These are phyloP conservation scores for Diploptera punctata DNA, from an alignment of 2,888 invertebrate species.

Conservation along the genomic window DNA sequence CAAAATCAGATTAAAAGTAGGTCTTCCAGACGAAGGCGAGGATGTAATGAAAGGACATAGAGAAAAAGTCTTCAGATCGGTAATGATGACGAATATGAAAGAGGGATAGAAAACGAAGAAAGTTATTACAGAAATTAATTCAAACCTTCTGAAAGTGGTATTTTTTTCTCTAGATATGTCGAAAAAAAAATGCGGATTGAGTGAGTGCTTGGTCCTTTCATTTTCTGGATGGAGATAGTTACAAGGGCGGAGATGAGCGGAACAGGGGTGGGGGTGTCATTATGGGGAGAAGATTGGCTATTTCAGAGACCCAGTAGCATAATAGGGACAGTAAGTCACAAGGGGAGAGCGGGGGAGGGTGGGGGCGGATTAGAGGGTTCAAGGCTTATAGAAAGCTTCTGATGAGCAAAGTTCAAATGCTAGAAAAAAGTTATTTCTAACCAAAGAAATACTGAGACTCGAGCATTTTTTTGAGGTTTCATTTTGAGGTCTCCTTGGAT, in stretches of 20 bases:
- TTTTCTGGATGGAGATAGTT: background rate
- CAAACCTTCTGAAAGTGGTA: constrained; percentile 5
- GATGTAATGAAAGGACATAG: background rate
- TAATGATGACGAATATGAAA: constrained; percentile 20
- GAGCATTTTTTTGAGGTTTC: background rate
- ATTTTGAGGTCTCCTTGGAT: background rate
- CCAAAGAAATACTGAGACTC: background rate
- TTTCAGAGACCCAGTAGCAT: constrained; percentile 21
- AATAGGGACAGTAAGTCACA: constrained; percentile 25
- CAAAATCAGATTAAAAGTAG: too few species aligned
- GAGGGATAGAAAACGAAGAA: constrained; percentile 12
- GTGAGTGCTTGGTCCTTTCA: background rate
- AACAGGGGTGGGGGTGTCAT: constrained; percentile 2
- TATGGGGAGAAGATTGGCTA: constrained; percentile 27
- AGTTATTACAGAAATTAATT: constrained; percentile 27
- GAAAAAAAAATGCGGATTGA: background rate
- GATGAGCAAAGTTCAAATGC: background rate
- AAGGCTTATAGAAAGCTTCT: background rate
- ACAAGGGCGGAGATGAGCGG: background rate
- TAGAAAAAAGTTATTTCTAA: background rate
- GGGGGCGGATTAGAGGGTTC: background rate
- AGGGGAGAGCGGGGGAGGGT: background rate
- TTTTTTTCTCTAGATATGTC: background rate
- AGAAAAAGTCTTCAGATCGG: too few species aligned
- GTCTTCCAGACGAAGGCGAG: background rate